These are phyloP conservation scores for Pyrocoelia pectoralis DNA, from an alignment of 2,888 invertebrate genomes.

Conservation along the genomic window DNA sequence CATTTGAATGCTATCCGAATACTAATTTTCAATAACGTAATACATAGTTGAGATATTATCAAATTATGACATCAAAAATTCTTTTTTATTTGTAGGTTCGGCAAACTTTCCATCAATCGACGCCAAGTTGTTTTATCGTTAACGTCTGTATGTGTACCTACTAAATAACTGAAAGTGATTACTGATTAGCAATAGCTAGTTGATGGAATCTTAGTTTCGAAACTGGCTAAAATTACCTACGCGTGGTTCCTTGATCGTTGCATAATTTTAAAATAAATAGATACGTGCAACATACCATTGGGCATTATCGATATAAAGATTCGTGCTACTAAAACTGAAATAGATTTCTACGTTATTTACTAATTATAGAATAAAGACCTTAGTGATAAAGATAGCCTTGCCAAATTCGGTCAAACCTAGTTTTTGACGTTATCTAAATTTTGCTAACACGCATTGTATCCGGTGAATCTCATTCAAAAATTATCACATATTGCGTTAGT, in stretches of 20 bases:
- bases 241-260: neutral
- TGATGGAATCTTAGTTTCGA: neutral
- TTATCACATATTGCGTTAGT: conserved; percentile 6
- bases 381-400: conserved; percentile 16
- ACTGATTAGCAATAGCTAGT: neutral
- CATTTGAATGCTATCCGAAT: neutral
- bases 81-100: neutral
- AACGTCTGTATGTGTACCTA: neutral
- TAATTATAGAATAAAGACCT: conserved; percentile 7
- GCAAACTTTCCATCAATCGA: neutral
- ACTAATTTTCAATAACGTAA: neutral
- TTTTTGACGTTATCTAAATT: conserved; percentile 12
- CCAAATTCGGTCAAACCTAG: conserved; percentile 14
- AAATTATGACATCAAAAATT: no score
- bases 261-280: no score
- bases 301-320: no score
- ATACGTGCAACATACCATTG: neutral
- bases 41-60: neutral
- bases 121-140: neutral
- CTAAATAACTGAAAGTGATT: neutral
- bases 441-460: conserved; percentile 16
- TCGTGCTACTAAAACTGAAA: no score
- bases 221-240: neutral
- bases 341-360: neutral
- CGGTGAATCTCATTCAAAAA: conserved; percentile 11